Conservation (phyloP, 1,140 invertebrate genomes). For the Trichonephila inaurata region DNA sequence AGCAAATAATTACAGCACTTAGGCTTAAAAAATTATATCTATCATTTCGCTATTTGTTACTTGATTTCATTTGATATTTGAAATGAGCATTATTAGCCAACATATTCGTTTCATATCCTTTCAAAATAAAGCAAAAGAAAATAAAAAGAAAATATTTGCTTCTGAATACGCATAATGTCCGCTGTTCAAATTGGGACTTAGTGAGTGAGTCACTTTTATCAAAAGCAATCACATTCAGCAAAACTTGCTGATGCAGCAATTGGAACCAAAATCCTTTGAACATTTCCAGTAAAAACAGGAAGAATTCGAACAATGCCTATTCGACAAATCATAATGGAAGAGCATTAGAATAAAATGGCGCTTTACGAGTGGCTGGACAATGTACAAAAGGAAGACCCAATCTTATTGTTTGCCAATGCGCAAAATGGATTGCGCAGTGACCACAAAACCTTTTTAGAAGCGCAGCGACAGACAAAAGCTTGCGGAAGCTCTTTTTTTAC, state of each 20-base stretch:
- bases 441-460: background rate
- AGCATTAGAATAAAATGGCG: constrained; percentile 20
- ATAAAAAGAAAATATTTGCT: too few species aligned
- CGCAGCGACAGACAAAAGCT: background rate
- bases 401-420: constrained; percentile 13
- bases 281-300: background rate
- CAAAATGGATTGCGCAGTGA: constrained; percentile 10
- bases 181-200: too few species aligned
- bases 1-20: too few species aligned
- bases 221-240: background rate
- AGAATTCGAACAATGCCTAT: constrained; percentile 11
- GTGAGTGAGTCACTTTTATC: too few species aligned
- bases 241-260: background rate
- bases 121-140: too few species aligned
- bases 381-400: background rate
- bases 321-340: background rate
- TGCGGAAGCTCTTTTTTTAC: background rate
- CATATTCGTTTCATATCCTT: too few species aligned
- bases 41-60: too few species aligned
- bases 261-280: background rate
- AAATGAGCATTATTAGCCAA: too few species aligned
- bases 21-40: too few species aligned
- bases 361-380: background rate
- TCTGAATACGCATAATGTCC: too few species aligned
- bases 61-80: too few species aligned